Percentiles rank a stretch among this genome's conserved stretches.
Evolutionary conservation across 37 sponge, comb jelly and placozoan species (phyloP).

Genomic region (Cladorhizidae sp.): DNA sequence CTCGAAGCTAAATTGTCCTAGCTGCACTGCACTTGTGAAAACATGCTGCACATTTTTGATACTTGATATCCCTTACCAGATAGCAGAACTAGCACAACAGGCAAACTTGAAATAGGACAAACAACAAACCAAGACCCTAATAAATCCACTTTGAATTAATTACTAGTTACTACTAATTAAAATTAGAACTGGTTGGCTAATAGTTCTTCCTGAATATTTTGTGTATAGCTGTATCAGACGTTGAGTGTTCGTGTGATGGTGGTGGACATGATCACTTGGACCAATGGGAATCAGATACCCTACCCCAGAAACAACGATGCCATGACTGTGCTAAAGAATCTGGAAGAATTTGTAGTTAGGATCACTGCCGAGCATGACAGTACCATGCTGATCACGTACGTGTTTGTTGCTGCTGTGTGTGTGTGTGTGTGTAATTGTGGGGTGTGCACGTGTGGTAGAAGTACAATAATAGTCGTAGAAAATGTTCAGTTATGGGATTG

Average conservation of each 20-base stretch:
- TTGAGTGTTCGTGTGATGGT: constrained; percentile 56
- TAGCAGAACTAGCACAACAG: background rate
- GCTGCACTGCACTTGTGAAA: no score
- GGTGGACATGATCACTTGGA: constrained; percentile 63
- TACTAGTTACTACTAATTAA: background rate
- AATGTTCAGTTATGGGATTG: background rate
- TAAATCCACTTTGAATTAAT: no score
- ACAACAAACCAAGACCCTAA: no score
- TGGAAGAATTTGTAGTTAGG: constrained; percentile 11
- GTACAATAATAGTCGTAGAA: background rate
- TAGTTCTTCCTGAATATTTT: no score
- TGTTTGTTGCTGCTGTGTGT: background rate
- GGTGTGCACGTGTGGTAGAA: background rate
- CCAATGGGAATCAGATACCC: constrained; percentile 34
- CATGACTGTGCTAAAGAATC: constrained; percentile 22
- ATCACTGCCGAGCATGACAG: constrained; percentile 39
- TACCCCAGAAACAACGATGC: constrained; percentile 25
- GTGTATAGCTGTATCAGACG: background rate
- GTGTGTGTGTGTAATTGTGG: background rate
- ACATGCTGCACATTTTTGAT: no score
- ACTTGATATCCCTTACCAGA: no score
- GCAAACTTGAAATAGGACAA: no score
- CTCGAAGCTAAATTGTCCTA: no score
- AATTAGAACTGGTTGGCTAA: background rate
- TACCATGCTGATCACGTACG: constrained; percentile 66